phyloP scores from a whole-genome alignment of 2,113 vertebrate species.

The Rynchops niger region DNA sequence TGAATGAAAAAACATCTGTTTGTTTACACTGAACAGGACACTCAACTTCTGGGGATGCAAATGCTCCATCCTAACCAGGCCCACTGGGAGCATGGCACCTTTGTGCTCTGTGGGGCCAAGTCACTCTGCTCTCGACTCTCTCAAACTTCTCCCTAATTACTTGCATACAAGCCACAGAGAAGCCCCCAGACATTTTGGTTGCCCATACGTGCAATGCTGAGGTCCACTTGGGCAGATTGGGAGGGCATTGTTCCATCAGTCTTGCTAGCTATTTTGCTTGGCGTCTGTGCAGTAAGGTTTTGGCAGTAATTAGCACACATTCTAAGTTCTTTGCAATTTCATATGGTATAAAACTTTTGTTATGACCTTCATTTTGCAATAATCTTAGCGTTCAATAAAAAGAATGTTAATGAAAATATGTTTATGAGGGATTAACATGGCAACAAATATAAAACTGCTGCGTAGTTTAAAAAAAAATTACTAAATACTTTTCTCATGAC shows the following conservation, averaged over 20 bases:
- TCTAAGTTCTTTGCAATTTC: background rate
- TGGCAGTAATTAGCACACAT: background rate
- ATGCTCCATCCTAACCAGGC: background rate
- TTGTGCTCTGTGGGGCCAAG: background rate
- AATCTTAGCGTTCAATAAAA: constrained; percentile 22
- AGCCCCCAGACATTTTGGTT: background rate
- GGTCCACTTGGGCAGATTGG: background rate
- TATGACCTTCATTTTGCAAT: constrained; percentile 31
- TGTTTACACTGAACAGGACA: background rate
- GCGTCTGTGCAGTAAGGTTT: background rate
- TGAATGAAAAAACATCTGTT: background rate
- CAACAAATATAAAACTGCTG: constrained; percentile 13
- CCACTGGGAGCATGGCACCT: background rate
- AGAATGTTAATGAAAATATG: constrained; percentile 22
- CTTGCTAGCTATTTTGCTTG: background rate
- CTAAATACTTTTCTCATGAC: constrained; percentile 15
- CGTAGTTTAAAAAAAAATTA: background rate
- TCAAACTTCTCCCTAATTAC: background rate
- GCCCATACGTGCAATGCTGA: background rate
- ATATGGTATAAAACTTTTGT: background rate
- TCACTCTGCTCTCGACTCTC: background rate
- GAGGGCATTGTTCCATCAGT: background rate
- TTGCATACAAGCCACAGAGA: background rate
- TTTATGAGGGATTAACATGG: constrained; percentile 24
- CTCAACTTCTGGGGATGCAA: background rate